Conservation (phyloP, 2,113 vertebrate species). For the Coryphaenoides rupestris region DNA sequence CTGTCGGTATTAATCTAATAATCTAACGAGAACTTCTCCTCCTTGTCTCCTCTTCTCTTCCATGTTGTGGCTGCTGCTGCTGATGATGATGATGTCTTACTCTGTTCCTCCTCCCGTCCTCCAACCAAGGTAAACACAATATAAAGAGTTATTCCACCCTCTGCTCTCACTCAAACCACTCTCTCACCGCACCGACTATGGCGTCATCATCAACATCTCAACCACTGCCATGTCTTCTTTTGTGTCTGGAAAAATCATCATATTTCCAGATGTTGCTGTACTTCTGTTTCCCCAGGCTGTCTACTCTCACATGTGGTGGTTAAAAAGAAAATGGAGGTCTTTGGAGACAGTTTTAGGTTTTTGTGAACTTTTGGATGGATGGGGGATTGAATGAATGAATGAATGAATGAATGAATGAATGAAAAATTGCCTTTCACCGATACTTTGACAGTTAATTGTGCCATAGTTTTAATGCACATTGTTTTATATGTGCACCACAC, state of each 20-base stretch:
- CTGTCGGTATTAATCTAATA: neutral
- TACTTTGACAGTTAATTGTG: no score
- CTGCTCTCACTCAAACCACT: neutral
- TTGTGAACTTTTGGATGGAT: no score
- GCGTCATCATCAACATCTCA: no score
- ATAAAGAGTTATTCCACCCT: neutral
- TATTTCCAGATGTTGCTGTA: neutral
- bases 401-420: neutral
- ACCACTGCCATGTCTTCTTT: neutral
- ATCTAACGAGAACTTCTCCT: constrained; percentile 12
- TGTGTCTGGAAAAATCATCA: neutral
- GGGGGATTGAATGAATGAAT: no score
- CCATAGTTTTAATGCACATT: no score
- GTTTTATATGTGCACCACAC: no score
- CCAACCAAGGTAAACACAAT: constrained; percentile 55
- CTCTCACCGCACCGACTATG: neutral
- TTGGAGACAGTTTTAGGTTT: no score
- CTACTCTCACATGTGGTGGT: no score
- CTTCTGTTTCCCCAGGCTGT: no score
- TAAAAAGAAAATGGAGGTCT: no score
- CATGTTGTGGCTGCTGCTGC: constrained; percentile 59
- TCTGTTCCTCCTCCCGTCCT: constrained; percentile 13
- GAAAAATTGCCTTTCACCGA: neutral
- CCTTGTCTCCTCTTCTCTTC: constrained; percentile 22
- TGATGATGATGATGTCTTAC: neutral